Percentiles rank a stretch among this genome's conserved stretches.
phyloP scores from a whole-genome alignment of 2,797 vertebrate species.

The Lemur catta region DNA sequence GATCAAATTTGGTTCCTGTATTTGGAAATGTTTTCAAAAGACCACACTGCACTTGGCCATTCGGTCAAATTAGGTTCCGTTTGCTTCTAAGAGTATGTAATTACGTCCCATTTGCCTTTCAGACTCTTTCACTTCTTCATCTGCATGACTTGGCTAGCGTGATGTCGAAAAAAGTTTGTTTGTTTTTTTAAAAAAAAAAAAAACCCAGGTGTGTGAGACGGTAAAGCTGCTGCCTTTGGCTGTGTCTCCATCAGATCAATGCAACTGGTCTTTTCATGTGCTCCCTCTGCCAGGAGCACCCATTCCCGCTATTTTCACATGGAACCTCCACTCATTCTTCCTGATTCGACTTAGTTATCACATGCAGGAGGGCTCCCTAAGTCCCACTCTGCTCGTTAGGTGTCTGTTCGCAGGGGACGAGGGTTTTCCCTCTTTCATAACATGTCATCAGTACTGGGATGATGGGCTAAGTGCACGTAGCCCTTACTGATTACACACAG shows the following conservation, averaged over 20 bases:
- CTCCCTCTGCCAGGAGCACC: background rate
- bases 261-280: background rate
- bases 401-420: background rate
- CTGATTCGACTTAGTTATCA: background rate
- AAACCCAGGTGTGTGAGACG: background rate
- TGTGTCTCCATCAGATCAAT: background rate
- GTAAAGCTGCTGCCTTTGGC: background rate
- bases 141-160: background rate
- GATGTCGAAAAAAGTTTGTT: background rate
- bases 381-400: background rate
- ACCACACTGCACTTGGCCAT: constrained; percentile 17
- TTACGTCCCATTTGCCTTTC: constrained; percentile 52
- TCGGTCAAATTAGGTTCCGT: constrained; percentile 39
- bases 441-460: background rate
- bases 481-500: background rate
- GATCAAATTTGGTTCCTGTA: constrained; percentile 34
- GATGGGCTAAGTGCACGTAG: background rate
- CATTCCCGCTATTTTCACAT: background rate
- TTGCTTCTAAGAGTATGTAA: constrained; percentile 61
- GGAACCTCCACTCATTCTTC: background rate
- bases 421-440: background rate
- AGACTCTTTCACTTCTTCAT: background rate
- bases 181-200: background rate
- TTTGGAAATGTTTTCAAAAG: constrained; percentile 64
- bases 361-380: background rate